Percentiles rank a stretch among this genome's conserved stretches.
Conservation (phyloP, 2,113 vertebrate species). For the Anthoscopus minutus region DNA sequence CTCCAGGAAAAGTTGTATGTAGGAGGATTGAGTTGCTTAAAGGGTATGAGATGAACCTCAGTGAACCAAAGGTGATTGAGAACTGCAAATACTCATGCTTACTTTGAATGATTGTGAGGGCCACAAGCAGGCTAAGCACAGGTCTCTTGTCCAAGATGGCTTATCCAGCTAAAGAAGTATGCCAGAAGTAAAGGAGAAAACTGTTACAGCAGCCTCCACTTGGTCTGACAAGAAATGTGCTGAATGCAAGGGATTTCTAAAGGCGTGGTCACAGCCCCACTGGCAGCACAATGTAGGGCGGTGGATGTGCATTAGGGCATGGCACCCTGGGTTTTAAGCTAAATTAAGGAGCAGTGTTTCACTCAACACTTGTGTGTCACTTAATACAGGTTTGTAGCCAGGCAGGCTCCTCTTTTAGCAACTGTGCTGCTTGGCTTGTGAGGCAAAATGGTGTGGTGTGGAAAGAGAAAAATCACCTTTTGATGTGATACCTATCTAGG, state of each 20-base stretch:
- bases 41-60: not conserved
- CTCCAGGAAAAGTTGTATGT: not conserved
- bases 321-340: accelerated
- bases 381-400: not conserved
- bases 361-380: not conserved
- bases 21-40: not conserved
- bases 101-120: not conserved
- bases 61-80: not conserved
- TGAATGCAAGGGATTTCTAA: not conserved
- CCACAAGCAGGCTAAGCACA: not conserved
- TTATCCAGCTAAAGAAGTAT: not conserved
- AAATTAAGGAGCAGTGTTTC: not conserved
- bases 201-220: not conserved
- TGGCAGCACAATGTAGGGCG: not conserved
- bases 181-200: not conserved
- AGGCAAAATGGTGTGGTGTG: not conserved
- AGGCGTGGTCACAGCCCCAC: not conserved
- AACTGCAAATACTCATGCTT: not conserved
- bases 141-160: not conserved
- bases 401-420: not conserved
- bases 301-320: not conserved
- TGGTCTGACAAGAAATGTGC: not conserved
- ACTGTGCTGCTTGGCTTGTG: not conserved
- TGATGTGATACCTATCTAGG: not conserved
- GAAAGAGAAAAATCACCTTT: not conserved